Percentiles rank a stretch among this genome's conserved stretches.
These are phyloP conservation scores for Troides helena DNA, from an alignment of 2,888 invertebrate species.

Conservation along the genomic window DNA sequence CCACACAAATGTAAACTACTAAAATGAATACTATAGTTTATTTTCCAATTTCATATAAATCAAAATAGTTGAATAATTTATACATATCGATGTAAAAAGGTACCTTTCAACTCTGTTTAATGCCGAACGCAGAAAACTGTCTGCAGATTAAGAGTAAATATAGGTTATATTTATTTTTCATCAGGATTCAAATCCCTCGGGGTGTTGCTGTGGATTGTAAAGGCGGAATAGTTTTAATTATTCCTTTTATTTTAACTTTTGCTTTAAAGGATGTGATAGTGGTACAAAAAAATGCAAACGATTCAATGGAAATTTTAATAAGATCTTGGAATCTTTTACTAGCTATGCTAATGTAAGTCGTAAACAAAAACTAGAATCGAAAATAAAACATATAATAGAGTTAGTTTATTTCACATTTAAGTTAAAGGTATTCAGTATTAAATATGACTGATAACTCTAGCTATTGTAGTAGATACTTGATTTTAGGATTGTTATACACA, in stretches of 20 bases:
- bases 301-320: too few relatives aligned
- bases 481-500: too few relatives aligned
- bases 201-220: neutral
- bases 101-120: conserved; percentile 1
- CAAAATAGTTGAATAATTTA: neutral
- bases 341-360: too few relatives aligned
- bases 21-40: neutral
- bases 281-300: too few relatives aligned
- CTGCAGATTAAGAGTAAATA: conserved; percentile 16
- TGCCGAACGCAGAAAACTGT: conserved; percentile 3
- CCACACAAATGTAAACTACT: neutral
- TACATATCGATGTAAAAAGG: neutral
- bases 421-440: too few relatives aligned
- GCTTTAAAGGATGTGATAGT: neutral
- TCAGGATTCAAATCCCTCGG: conserved; percentile 20
- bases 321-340: too few relatives aligned
- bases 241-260: conserved; percentile 1
- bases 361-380: too few relatives aligned
- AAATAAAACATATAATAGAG: too few relatives aligned
- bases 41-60: neutral
- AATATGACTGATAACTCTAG: too few relatives aligned
- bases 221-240: conserved; percentile 5
- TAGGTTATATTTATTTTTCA: conserved; percentile 22
- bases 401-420: too few relatives aligned
- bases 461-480: too few relatives aligned